Base-by-base conservation (phyloP, 1,140 invertebrate species). In the Drosophila takahashii region DNA sequence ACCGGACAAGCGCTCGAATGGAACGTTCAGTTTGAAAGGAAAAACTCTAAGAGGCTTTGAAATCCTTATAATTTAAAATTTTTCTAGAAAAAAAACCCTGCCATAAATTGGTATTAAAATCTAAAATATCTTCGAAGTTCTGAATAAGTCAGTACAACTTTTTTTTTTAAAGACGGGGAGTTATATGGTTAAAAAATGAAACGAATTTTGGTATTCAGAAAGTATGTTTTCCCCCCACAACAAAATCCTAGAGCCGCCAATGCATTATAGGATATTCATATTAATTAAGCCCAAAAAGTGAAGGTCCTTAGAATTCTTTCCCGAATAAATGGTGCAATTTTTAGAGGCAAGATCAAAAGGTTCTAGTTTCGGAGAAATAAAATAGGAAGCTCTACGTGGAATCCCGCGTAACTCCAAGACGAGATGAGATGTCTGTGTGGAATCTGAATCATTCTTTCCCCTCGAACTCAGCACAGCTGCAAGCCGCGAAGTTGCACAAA, bases 381-480 rank as follows among this genome's bases (percentile, higher is more conserved):
- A 50, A 50, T 34, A 10, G 15, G 15, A 32, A 32, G 26, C 7
- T 29, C 26, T 48, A 16, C 4, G n/a, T 16, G n/a, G 8, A 34
- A 34, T 34, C 15, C 15, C 29, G 11, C 8, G 27, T 9, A 51
- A 16, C 27, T 51, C 18, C 7, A 34, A 16, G 48, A 51, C 15
- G 15, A 16, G 1, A 34, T 26, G 15, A 16, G 1, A 34, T 26
- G 41, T 13, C 51, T 18, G 15, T n/a, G 15, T 2, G 22, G 11
- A 16, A 41, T 32, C 26, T 3, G 22, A 22, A 22, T 22, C 22
- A 2, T 22, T 10, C 27, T 15, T 58, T 2, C 16, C 37, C 27
- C 6, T 42, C 26, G n/a, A 27, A 34, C 34, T 26, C 58, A 3
- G 60, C 62, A 48, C 65, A 69, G 65, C 66, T 69, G 66, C 52